Evolutionary conservation across 2,113 vertebrate genomes (phyloP).

Genomic region (Engystomops pustulosus): DNA sequence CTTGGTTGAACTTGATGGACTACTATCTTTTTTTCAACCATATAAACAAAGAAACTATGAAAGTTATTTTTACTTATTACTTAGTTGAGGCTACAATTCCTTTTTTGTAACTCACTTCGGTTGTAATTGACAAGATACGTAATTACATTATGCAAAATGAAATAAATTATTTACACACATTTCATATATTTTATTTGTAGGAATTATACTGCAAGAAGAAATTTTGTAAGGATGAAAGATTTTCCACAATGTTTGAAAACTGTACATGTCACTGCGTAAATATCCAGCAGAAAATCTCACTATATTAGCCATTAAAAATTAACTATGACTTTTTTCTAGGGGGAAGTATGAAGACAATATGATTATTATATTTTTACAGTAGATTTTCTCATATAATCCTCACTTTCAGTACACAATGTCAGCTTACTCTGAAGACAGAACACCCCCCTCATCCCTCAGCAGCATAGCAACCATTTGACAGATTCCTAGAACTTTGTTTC

Average conservation of each 20-base stretch:
- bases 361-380: not conserved
- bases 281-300: not conserved
- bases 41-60: too few relatives aligned
- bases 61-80: too few relatives aligned
- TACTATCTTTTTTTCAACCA: too few relatives aligned
- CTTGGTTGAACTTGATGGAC: too few relatives aligned
- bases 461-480: slow-evolving; percentile 20
- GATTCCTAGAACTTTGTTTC: slow-evolving; percentile 13
- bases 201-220: too few relatives aligned
- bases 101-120: too few relatives aligned
- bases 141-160: too few relatives aligned
- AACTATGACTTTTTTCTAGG: not conserved
- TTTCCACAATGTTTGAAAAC: not conserved
- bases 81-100: too few relatives aligned
- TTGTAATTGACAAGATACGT: too few relatives aligned
- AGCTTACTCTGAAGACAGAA: not conserved
- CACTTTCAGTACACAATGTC: not conserved
- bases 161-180: too few relatives aligned
- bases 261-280: not conserved
- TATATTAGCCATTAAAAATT: not conserved
- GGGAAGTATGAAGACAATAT: not conserved
- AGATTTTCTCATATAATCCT: not conserved
- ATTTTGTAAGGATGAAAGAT: too few relatives aligned
- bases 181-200: too few relatives aligned
- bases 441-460: not conserved